These are phyloP conservation scores for Prinia subflava DNA, from an alignment of 2,113 vertebrate genomes.

Conservation along the genomic window DNA sequence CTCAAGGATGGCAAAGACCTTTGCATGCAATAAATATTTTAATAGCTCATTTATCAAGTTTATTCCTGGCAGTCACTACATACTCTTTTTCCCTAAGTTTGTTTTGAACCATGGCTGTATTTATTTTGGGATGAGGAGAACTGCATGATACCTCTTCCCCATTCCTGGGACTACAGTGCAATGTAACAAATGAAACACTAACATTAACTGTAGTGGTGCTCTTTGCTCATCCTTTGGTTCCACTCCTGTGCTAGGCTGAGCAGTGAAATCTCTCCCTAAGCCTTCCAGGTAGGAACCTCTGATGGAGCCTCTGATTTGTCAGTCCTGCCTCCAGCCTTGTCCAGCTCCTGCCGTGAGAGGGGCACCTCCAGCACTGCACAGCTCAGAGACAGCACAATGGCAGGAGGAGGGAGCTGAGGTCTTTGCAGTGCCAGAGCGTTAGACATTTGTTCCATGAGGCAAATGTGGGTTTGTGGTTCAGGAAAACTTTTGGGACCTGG, in stretches of 20 bases:
- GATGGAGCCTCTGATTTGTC: neutral
- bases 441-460: conserved; percentile 21
- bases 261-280: neutral
- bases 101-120: neutral
- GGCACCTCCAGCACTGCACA: neutral
- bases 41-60: neutral
- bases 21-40: neutral
- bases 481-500: neutral
- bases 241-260: neutral
- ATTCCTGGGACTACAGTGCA: neutral
- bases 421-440: neutral
- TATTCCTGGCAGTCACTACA: neutral
- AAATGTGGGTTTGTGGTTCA: conserved; percentile 14
- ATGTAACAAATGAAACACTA: neutral
- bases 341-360: neutral
- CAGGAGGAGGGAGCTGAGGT: neutral
- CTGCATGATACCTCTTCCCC: neutral
- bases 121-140: neutral
- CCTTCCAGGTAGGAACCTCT: neutral
- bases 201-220: neutral
- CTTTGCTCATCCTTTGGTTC: neutral
- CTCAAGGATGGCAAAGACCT: neutral
- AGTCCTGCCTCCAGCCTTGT: neutral
- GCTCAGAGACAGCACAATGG: neutral
- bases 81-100: neutral